Base-by-base conservation (phyloP, 1,140 invertebrate genomes). In the Heterodera schachtii region DNA sequence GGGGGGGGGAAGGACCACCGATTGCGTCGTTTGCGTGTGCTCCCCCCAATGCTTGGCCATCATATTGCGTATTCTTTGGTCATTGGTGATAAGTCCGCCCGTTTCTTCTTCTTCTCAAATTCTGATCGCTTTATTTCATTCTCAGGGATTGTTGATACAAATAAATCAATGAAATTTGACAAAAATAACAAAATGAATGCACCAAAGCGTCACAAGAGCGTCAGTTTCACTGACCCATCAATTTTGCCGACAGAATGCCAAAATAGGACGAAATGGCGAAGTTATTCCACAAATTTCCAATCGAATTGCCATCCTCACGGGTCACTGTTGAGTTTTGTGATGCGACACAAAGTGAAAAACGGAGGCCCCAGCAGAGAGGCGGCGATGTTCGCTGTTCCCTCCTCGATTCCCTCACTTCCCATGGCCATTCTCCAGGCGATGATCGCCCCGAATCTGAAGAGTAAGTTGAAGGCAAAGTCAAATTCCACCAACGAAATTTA, bases 311-410 rank as follows among this genome's bases (percentile, higher is more conserved):
- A 75, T 16, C 57, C 8, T 19, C 16, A 57, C 19, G 74, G 74
- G 41, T 75, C 74, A 2, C 46, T 75, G 16, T 31, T 64, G n/a
- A 75, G 31, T 49, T 52, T 75, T 16, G 74, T 75, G 11, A 75
- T 75, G 57, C 57, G 74, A 52, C 74, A 60, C 13, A 60, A 60
- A 60, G 57, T 3, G 46, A 75, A 21, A 75, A 47, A 75, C 31
- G 46, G 74, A 46, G 19, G 46, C 44, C 5, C 21, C 44, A 52
- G 31, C 16, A 1, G 60, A 47, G 66, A 31, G 19, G 43, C 44
- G 41, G 46, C 13, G 2, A 43, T 49, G 19, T 3, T 44, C 44
- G n/a, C n/a, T n/a, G n/a, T n/a, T n/a, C n/a, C n/a, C n/a, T n/a
- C 47, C 46, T 64, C 74, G 74, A 7, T n/a, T n/a, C 74, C 74